Evolutionary conservation across 2,113 vertebrate species (phyloP).

Genomic region (Apeltes quadracus): DNA sequence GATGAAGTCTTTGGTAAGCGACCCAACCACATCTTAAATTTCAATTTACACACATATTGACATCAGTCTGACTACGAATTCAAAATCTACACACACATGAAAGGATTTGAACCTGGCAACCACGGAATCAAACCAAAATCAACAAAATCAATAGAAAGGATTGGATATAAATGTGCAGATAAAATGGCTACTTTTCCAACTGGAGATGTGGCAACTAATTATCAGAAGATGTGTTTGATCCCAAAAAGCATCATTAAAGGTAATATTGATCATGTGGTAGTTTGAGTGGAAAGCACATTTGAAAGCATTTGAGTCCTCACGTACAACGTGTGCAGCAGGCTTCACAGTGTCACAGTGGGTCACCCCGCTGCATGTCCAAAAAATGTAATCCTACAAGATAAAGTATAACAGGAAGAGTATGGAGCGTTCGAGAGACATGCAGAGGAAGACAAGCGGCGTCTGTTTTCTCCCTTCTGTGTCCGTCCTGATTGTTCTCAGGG

Average conservation of each 20-base stretch:
- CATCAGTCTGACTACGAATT: neutral
- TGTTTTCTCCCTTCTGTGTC: conserved; percentile 22
- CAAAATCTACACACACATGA: neutral
- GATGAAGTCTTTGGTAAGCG: conserved; percentile 91
- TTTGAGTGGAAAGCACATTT: neutral
- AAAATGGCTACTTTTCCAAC: neutral
- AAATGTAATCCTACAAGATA: conserved; percentile 1
- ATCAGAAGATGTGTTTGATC: neutral
- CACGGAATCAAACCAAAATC: neutral
- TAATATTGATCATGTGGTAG: neutral
- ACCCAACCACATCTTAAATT: neutral
- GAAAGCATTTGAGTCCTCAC: neutral
- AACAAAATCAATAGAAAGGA: neutral
- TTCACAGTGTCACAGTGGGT: neutral
- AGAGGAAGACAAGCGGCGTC: conserved; percentile 17
- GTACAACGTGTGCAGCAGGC: neutral
- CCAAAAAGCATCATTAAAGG: neutral
- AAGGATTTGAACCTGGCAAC: neutral
- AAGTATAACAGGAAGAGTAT: neutral
- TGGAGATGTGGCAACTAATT: neutral
- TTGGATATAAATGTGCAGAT: neutral
- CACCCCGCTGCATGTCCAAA: neutral
- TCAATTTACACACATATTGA: neutral
- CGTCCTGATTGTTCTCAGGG: conserved; percentile 23
- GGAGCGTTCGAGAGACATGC: neutral